Conservation (phyloP, 1,140 invertebrate genomes). For the Mycetomoellerius zeteki region DNA sequence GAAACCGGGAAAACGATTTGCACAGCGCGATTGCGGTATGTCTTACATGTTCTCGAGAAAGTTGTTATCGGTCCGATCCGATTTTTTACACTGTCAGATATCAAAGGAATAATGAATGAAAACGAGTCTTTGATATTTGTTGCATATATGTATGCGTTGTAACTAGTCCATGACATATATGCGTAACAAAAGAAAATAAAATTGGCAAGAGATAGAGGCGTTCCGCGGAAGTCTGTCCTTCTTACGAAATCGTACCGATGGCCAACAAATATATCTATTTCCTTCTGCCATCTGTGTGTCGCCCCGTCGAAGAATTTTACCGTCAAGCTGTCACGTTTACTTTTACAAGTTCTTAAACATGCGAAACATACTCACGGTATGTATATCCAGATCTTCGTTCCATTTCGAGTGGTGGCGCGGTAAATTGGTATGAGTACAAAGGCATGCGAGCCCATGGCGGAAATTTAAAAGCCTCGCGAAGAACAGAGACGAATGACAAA, state of each 20-base stretch:
- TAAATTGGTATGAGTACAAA: slow-evolving; percentile 22
- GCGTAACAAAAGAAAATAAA: slow-evolving; percentile 20
- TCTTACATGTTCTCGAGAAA: not conserved
- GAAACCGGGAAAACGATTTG: slow-evolving; percentile 1
- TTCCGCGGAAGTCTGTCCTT: not conserved
- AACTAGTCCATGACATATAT: not conserved
- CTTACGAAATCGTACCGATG: not conserved
- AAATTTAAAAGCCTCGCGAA: slow-evolving; percentile 49
- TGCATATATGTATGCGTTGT: not conserved
- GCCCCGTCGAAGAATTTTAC: slow-evolving; percentile 24
- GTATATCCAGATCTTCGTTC: slow-evolving; percentile 13
- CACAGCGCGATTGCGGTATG: not conserved
- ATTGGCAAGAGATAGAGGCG: slow-evolving; percentile 12
- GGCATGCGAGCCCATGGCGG: not conserved
- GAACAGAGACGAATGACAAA: slow-evolving; percentile 40
- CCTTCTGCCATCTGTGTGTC: not conserved
- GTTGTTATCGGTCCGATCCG: slow-evolving; percentile 22
- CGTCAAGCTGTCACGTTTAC: slow-evolving; percentile 47
- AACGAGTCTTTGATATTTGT: slow-evolving; percentile 1
- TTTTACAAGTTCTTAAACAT: slow-evolving; percentile 38
- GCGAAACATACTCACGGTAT: not conserved
- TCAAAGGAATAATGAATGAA: not conserved
- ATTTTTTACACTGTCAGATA: not conserved
- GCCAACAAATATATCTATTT: slow-evolving; percentile 28
- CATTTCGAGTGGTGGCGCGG: not conserved